phyloP scores from a whole-genome alignment of 2,113 vertebrate genomes.

The Eupsittula cactorum region DNA sequence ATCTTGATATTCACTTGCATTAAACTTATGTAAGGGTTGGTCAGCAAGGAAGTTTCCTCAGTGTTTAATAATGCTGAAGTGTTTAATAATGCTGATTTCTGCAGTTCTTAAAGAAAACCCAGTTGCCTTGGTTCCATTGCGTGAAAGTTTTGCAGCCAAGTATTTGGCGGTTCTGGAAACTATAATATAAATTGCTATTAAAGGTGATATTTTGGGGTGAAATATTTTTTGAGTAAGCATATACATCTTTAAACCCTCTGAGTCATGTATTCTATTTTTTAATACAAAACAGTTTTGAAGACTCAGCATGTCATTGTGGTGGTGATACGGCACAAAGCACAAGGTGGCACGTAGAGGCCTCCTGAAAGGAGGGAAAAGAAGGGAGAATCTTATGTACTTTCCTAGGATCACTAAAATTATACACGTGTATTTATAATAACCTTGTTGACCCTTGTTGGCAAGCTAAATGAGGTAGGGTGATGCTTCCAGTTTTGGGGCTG shows the following conservation, averaged over 20 bases:
- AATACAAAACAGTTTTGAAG: background rate
- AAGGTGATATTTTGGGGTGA: constrained; percentile 11
- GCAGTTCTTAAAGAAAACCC: background rate
- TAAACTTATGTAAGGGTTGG: background rate
- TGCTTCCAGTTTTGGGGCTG: background rate
- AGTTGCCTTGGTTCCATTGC: accelerated
- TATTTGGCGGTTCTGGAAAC: background rate
- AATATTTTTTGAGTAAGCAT: background rate
- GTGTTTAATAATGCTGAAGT: background rate
- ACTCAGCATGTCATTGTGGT: background rate
- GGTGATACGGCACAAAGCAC: background rate
- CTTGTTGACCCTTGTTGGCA: background rate
- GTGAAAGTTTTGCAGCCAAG: background rate
- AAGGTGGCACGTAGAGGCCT: background rate
- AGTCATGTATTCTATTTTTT: constrained; percentile 42
- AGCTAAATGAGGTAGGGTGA: background rate
- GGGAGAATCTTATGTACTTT: background rate
- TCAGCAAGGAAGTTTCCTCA: background rate
- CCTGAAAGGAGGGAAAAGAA: background rate
- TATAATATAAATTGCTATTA: background rate
- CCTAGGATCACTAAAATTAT: background rate
- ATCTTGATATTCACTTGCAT: background rate
- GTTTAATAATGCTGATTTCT: background rate
- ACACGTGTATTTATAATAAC: background rate
- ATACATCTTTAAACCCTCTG: background rate